Conservation (phyloP, 1,140 invertebrate species). For the Harpegnathos saltator region DNA sequence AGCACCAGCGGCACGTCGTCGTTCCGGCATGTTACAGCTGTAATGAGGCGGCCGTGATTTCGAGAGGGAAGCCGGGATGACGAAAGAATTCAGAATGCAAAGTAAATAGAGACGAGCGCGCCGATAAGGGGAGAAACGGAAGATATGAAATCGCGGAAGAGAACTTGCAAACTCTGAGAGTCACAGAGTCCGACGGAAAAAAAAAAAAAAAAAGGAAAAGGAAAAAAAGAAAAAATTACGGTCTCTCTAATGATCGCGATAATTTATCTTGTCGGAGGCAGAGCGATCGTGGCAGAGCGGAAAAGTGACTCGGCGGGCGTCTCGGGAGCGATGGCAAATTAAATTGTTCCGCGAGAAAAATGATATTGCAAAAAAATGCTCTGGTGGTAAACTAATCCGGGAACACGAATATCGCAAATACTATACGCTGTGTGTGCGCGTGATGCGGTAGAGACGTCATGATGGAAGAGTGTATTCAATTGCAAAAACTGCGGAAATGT, state of each 20-base stretch:
- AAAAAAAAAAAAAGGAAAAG: too few species aligned
- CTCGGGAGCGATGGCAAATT: neutral
- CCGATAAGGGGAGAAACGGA: neutral
- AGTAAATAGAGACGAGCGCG: neutral
- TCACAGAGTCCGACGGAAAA: too few species aligned
- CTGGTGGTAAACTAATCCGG: slow-evolving; percentile 20
- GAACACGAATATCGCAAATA: slow-evolving; percentile 8
- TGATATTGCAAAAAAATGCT: neutral
- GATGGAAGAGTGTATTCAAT: slow-evolving; percentile 51
- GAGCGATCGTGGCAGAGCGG: too few species aligned
- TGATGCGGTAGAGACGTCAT: slow-evolving; percentile 10
- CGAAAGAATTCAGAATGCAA: slow-evolving; percentile 37
- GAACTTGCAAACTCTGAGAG: too few species aligned
- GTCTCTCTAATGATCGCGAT: too few species aligned
- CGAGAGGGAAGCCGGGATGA: slow-evolving; percentile 41
- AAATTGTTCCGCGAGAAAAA: neutral
- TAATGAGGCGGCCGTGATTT: slow-evolving; percentile 73
- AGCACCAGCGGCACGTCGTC: slow-evolving; percentile 65
- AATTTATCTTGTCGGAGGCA: too few species aligned
- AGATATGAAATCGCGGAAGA: neutral
- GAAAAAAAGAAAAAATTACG: too few species aligned
- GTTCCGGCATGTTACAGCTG: slow-evolving; percentile 66
- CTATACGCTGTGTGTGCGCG: neutral
- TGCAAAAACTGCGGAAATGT: slow-evolving; percentile 62
- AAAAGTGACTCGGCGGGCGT: neutral